These are phyloP conservation scores for Chironomus tepperi DNA, from an alignment of 1,140 invertebrate genomes.

Conservation along the genomic window DNA sequence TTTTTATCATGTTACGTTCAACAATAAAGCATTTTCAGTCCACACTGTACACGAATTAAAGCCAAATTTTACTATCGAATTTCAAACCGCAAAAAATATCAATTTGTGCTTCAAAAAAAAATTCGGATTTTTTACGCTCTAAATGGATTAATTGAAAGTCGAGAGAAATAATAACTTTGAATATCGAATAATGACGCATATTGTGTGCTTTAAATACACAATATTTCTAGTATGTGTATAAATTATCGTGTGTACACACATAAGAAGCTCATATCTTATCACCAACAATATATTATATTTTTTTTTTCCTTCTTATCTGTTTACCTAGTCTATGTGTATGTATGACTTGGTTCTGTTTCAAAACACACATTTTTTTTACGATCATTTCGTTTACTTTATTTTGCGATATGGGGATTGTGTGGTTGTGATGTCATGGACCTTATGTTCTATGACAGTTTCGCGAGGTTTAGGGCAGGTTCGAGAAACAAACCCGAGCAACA, in stretches of 20 bases:
- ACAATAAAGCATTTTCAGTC: too few relatives aligned
- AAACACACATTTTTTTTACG: conserved; percentile 3
- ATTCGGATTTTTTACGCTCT: not conserved
- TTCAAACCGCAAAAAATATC: not conserved
- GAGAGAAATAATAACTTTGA: not conserved
- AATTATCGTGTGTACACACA: too few relatives aligned
- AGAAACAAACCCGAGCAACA: too few relatives aligned
- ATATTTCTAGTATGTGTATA: too few relatives aligned
- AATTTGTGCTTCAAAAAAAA: not conserved
- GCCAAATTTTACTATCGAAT: too few relatives aligned
- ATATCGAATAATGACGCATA: too few relatives aligned
- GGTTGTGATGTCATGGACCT: too few relatives aligned
- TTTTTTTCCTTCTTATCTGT: not conserved
- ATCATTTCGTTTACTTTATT: conserved; percentile 9
- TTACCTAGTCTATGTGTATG: not conserved
- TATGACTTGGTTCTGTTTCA: not conserved
- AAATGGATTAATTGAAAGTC: not conserved
- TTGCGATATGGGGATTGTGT: not conserved
- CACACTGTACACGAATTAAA: too few relatives aligned
- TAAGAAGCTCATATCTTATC: not conserved
- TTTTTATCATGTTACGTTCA: not conserved
- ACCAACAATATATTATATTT: not conserved
- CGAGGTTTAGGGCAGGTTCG: too few relatives aligned
- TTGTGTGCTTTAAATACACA: too few relatives aligned
- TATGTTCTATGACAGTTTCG: too few relatives aligned